Evolutionary conservation across 2,797 vertebrate genomes (phyloP), one percentile per base, ranked within the genome.

Genomic region (Cetoscarus ocellatus): DNA sequence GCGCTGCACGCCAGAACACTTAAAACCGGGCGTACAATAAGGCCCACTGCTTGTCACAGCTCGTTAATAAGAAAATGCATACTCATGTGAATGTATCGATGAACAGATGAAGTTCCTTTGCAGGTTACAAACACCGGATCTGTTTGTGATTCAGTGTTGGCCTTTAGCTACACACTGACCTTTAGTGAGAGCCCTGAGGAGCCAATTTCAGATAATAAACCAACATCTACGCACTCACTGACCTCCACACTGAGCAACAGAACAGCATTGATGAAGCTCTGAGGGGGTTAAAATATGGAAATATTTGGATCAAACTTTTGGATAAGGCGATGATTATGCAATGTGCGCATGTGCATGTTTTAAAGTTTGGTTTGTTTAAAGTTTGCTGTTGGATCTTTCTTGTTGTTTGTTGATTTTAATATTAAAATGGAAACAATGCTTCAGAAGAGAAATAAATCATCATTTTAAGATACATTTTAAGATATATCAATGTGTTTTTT

Each of bases 91-190:
- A 40, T 67, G 15, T 10, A 65, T 79, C 3, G 10, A 73, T 63
- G 18, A 78, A 69, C 8, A 44, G 10, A 35, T 15, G 27, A 63
- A 58, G 34, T 65, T 66, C 45, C 48, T 59, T 43, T 19, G 27
- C 35, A 12, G 27, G 14, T 54, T 51, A 27, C n/a, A 53, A 59
- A 49, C 63, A 52, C 19, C 53, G 54, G 48, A 55, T 61, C 73
- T 73, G 82, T 88, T 84, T 90, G 76, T 88, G 70, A 85, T 42
- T 74, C 17, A 49, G 61, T 18, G 58, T 70, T 68, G 73, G 66
- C 91, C 89, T 90, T 91, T 85, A 73, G 82, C 66, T 79, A 35
- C 11, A 55, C 0, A 3, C 66, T 89, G 87, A 91, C 92, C 86
- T 93, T 93, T 85, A 70, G 58, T 17, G 58, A 34, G 17, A 27